Evolutionary conservation across 2,797 vertebrate genomes (phyloP).

Genomic region (Leptoclinus maculatus): DNA sequence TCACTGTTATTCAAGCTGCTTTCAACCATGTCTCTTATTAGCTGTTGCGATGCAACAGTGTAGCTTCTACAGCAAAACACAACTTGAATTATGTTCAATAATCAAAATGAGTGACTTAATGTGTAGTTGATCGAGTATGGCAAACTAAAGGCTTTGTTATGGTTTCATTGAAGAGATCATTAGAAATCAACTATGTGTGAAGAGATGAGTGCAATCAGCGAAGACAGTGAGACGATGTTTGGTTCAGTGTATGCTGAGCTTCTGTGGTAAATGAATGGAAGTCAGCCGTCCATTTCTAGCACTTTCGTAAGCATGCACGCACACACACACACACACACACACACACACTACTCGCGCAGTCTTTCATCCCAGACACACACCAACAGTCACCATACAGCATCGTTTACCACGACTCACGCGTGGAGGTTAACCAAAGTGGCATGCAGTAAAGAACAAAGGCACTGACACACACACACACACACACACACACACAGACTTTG

Average conservation of each 20-base stretch:
- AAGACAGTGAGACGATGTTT: conserved; percentile 3
- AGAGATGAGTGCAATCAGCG: conserved; percentile 15
- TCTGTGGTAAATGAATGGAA: conserved; percentile 25
- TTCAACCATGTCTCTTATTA: not conserved
- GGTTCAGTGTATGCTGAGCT: conserved; percentile 9
- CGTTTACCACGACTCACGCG: conserved; percentile 26
- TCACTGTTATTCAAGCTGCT: conserved; percentile 20
- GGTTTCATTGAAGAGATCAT: conserved; percentile 8
- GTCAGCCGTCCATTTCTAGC: conserved; percentile 16
- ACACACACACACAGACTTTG: conserved; percentile 56
- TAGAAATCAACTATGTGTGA: conserved; percentile 14
- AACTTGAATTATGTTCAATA: conserved; percentile 1
- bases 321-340: conserved; percentile 10
- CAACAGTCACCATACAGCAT: conserved; percentile 39
- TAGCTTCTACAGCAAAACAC: conserved; percentile 2
- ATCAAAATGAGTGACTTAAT: not conserved
- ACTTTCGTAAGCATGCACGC: conserved; percentile 47
- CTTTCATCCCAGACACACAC: conserved; percentile 15
- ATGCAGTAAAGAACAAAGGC: conserved; percentile 77
- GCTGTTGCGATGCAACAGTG: not conserved
- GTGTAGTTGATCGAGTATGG: not conserved
- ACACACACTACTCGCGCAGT: not conserved
- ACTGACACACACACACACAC: conserved; percentile 62
- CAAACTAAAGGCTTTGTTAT: not conserved
- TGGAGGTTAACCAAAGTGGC: conserved; percentile 51